Conservation (phyloP, 2,113 vertebrate genomes). For the Triplophysa dalaica region DNA sequence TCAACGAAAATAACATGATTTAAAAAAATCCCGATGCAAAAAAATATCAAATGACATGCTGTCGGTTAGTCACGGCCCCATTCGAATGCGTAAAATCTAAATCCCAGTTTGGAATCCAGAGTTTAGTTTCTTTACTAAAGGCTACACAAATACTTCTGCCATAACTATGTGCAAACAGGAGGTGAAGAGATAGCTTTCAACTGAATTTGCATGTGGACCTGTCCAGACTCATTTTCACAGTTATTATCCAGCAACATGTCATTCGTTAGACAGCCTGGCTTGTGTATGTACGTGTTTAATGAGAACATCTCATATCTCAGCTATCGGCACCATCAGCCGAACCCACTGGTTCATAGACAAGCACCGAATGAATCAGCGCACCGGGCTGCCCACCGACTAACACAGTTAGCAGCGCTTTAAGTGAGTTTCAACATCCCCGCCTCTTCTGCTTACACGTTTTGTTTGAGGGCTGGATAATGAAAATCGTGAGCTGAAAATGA, state of each 20-base stretch:
- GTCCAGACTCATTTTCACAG: slow-evolving; percentile 39
- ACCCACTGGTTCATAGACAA: slow-evolving; percentile 4
- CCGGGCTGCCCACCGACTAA: slow-evolving; percentile 7
- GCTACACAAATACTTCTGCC: not conserved
- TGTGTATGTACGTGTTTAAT: slow-evolving; percentile 29
- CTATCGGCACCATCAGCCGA: slow-evolving; percentile 12
- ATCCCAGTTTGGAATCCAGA: not conserved
- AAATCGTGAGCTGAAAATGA: slow-evolving; percentile 1
- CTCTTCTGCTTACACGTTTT: not conserved
- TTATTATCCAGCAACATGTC: slow-evolving; percentile 36
- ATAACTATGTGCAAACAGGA: slow-evolving; percentile 5
- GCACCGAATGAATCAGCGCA: slow-evolving; percentile 9
- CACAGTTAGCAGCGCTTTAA: slow-evolving; percentile 14
- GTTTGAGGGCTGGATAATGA: not conserved
- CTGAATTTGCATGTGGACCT: slow-evolving; percentile 17
- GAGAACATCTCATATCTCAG: slow-evolving; percentile 5
- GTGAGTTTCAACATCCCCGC: slow-evolving; percentile 28
- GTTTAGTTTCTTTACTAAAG: not conserved
- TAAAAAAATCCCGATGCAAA: too few relatives aligned
- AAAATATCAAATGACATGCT: too few relatives aligned
- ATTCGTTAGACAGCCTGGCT: slow-evolving; percentile 40
- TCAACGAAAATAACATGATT: too few relatives aligned
- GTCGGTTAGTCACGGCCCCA: too few relatives aligned
- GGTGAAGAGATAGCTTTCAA: slow-evolving; percentile 1
- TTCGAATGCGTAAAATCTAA: not conserved